Evolutionary conservation across 2,797 vertebrate genomes (phyloP).

Genomic region (Sylvilagus floridanus): DNA sequence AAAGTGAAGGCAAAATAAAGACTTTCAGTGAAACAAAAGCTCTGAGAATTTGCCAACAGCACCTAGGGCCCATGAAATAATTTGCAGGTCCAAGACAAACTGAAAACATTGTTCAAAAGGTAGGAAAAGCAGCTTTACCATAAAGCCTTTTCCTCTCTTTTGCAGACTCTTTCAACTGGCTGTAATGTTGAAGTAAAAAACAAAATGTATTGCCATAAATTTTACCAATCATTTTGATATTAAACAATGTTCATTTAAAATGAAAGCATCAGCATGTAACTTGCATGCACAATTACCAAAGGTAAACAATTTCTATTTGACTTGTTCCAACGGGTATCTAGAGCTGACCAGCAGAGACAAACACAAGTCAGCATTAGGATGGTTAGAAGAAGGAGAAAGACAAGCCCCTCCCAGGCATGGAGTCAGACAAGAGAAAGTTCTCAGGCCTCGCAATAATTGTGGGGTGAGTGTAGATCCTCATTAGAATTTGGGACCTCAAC

Average conservation of each 20-base stretch:
- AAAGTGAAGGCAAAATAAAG: neutral
- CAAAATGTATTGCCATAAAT: neutral
- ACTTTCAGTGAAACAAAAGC: neutral
- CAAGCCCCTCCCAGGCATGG: neutral
- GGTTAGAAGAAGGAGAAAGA: neutral
- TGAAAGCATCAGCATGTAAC: neutral
- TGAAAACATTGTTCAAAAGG: neutral
- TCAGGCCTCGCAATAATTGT: neutral
- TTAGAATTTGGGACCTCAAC: neutral
- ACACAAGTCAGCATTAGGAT: neutral
- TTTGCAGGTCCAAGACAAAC: neutral
- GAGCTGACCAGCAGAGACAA: neutral
- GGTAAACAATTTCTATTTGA: neutral
- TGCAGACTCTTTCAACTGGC: neutral
- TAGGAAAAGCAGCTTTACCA: neutral
- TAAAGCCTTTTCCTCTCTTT: neutral
- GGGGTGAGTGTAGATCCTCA: neutral
- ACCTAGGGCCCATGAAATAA: neutral
- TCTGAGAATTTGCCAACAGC: neutral
- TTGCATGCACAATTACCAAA: neutral
- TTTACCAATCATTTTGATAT: neutral
- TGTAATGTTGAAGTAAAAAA: neutral
- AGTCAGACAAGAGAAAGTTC: neutral
- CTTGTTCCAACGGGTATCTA: neutral
- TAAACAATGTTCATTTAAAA: neutral